Percentiles rank a stretch among this genome's conserved stretches.
Evolutionary conservation across 2,888 invertebrate species (phyloP).

Genomic region (Prosapia bicincta): DNA sequence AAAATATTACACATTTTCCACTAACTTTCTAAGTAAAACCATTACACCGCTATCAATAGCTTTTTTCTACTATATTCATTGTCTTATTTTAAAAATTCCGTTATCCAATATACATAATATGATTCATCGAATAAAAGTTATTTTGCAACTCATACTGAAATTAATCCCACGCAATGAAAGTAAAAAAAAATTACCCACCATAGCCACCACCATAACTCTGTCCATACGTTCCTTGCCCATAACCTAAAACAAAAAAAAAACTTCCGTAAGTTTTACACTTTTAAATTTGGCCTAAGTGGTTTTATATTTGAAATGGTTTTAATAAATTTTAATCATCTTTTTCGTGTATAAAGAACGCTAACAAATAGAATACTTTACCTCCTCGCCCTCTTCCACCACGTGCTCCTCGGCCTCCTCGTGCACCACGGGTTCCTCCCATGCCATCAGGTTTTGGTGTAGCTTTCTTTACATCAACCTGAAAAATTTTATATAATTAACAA

Average conservation of each 20-base stretch:
- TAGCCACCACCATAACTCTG: constrained; percentile 62
- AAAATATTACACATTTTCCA: no score
- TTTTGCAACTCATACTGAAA: no score
- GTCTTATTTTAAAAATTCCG: no score
- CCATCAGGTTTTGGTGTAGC: constrained; percentile 88
- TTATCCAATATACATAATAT: no score
- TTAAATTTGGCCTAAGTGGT: background rate
- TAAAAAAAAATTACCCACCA: constrained; percentile 37
- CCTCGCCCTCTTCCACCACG: constrained; percentile 50
- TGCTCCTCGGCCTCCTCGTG: constrained; percentile 61
- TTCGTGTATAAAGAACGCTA: no score
- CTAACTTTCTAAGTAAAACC: no score
- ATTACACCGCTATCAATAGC: no score
- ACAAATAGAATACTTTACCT: constrained; percentile 54
- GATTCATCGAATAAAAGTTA: no score
- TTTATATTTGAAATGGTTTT: background rate
- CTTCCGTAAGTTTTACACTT: background rate
- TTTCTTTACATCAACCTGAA: constrained; percentile 87
- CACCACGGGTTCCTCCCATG: constrained; percentile 60
- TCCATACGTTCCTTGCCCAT: constrained; percentile 62
- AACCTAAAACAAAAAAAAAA: constrained; percentile 35
- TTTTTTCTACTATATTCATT: no score
- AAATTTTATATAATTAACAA: no score
- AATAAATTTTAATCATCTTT: no score
- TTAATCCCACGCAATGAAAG: constrained; percentile 36